A percentile compares a stretch with the other conserved stretches of the same genome.
These are phyloP conservation scores for Okamejei kenojei DNA, from an alignment of 2,797 vertebrate genomes.

Conservation along the genomic window DNA sequence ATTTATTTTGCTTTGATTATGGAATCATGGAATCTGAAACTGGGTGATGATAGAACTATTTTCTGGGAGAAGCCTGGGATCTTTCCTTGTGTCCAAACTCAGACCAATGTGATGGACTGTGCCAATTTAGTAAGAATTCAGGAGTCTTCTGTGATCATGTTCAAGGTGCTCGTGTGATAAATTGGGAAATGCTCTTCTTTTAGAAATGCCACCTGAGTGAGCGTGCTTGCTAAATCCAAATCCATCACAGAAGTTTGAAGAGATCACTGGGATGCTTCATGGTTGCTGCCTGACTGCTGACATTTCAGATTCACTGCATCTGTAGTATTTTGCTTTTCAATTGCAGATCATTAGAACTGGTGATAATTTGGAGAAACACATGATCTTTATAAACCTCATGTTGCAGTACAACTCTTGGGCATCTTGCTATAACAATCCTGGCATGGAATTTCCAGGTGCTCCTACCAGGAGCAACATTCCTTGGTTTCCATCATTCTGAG, in stretches of 20 bases:
- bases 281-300: too few species aligned
- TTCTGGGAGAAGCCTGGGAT: background rate
- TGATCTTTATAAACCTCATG: background rate
- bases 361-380: background rate
- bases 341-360: background rate
- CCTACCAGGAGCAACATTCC: background rate
- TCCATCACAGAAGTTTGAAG: background rate
- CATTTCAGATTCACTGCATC: too few species aligned
- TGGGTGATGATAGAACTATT: background rate
- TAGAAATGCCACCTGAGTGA: background rate
- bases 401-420: background rate
- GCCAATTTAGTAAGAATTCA: background rate
- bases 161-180: background rate
- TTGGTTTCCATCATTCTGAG: background rate
- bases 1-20: too few species aligned
- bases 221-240: background rate
- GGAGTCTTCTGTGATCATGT: background rate
- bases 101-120: background rate
- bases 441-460: background rate
- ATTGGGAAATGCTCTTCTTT: background rate
- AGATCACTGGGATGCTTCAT: background rate
- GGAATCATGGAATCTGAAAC: background rate
- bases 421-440: background rate
- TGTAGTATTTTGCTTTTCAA: too few species aligned
- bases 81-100: background rate